phyloP scores from a whole-genome alignment of 2,797 vertebrate genomes.

The Hydrolagus colliei region DNA sequence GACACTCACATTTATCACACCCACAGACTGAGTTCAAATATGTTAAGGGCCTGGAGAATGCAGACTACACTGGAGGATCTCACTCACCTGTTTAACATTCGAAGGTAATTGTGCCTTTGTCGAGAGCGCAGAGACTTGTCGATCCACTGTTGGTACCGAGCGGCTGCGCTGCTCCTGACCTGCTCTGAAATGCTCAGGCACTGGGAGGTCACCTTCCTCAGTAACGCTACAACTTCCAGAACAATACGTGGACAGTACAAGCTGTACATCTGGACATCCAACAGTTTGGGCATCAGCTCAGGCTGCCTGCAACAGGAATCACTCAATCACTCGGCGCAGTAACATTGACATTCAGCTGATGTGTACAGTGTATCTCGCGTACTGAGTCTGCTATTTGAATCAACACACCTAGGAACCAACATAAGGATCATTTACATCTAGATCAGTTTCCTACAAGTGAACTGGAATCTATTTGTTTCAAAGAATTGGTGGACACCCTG shows the following conservation, averaged over 20 bases:
- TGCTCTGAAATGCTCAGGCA: slow-evolving; percentile 49
- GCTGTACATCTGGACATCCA: slow-evolving; percentile 31
- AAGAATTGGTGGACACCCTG: no score
- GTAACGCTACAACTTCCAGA: slow-evolving; percentile 47
- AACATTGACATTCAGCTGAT: background rate
- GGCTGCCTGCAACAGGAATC: slow-evolving; percentile 43
- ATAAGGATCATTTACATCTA: no score
- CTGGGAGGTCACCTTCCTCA: slow-evolving; percentile 46
- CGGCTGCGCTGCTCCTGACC: slow-evolving; percentile 40
- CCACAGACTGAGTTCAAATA: background rate
- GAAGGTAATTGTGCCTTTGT: slow-evolving; percentile 55
- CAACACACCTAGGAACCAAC: background rate
- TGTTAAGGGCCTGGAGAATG: background rate
- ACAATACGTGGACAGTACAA: slow-evolving; percentile 49
- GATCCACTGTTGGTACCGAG: slow-evolving; percentile 49
- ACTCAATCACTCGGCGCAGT: background rate
- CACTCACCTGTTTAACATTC: slow-evolving; percentile 55
- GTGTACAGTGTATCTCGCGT: no score
- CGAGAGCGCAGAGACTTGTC: slow-evolving; percentile 51
- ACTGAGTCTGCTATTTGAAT: no score
- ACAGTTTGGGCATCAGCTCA: slow-evolving; percentile 42
- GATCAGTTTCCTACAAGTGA: no score
- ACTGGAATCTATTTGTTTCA: no score
- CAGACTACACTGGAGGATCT: background rate
- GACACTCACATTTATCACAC: background rate